Evolutionary conservation across 2,113 vertebrate genomes (phyloP), one percentile per base, ranked within the genome.

Genomic region (Nothoprocta perdicaria): DNA sequence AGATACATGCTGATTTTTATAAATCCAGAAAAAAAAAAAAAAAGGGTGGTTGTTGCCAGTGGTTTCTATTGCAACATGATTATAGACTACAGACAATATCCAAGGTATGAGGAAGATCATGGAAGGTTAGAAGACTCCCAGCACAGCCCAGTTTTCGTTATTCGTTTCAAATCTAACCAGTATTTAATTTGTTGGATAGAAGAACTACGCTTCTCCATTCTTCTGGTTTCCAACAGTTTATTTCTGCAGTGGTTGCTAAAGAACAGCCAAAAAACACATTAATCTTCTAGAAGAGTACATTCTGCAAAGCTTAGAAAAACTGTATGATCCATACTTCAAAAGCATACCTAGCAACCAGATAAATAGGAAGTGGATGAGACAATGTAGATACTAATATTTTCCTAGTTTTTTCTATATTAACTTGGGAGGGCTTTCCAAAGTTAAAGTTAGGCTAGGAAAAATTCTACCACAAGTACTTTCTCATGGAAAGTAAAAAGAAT

Each of bases 401-500:
- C 60, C 60, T 62, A 76, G 65, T 58, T 78, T 53, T 53, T 55
- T 75, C 78, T 84, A 45, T 46, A 55, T 17, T 50, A 82, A 88
- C 13, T 62, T 67, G 58, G 77, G 52, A 76, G 40, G 18, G 52
- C 33, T 79, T 80, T 50, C 55, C 19, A 35, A 76, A 90, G 35
- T 17, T 75, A 79, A 87, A 82, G 65, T 24, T 27, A 33, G 13
- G 29, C 52, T 48, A 46, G 69, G 84, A 55, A 85, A 89, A 84
- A 82, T 63, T 60, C 58, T 63, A 79, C 33, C 6, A 58, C 24
- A 43, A 68, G 71, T 40, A 35, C 10, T 41, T 79, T 86, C 53
- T 82, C 60, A 80, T n/a, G 67, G 82, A 79, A 81, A 94, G 55
- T 17, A 77, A 45, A 84, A 73, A 80, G 21, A 57, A 84, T 48